phyloP scores from a whole-genome alignment of 2,888 invertebrate genomes.

The Pyrgus malvae region DNA sequence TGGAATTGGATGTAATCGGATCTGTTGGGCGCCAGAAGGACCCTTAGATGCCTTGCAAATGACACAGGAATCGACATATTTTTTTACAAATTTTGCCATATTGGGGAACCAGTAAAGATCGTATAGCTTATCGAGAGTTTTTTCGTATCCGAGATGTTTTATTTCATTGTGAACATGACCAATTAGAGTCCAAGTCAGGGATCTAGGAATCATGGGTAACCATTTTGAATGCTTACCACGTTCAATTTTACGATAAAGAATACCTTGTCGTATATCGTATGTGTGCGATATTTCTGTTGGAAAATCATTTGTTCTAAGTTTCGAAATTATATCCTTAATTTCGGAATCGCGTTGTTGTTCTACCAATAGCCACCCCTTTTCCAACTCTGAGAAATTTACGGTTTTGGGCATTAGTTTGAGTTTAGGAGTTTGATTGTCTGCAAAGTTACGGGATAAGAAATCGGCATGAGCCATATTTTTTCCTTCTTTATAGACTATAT shows the following conservation, averaged over 20 bases:
- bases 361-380: slow-evolving; percentile 36
- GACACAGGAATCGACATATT: slow-evolving; percentile 31
- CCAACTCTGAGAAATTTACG: slow-evolving; percentile 17
- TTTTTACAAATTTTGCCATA: slow-evolving; percentile 35
- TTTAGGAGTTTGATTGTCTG: neutral
- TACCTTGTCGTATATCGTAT: slow-evolving; percentile 23
- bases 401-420: no score
- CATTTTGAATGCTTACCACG: slow-evolving; percentile 32
- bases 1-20: slow-evolving; percentile 36
- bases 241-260: slow-evolving; percentile 37
- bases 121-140: slow-evolving; percentile 39
- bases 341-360: slow-evolving; percentile 41
- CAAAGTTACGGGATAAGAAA: slow-evolving; percentile 28
- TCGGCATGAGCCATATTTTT: neutral
- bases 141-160: slow-evolving; percentile 37
- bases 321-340: slow-evolving; percentile 32
- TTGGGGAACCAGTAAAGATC: slow-evolving; percentile 40
- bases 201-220: slow-evolving; percentile 37
- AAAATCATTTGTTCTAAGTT: slow-evolving; percentile 16
- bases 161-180: slow-evolving; percentile 37
- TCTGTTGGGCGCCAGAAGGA: slow-evolving; percentile 32
- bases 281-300: slow-evolving; percentile 24
- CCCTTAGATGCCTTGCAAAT: slow-evolving; percentile 36
- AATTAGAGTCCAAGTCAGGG: slow-evolving; percentile 38
- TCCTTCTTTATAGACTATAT: neutral